These are phyloP conservation scores for Lamprologus tigripictilis DNA, from an alignment of 2,113 vertebrate species.

Conservation along the genomic window DNA sequence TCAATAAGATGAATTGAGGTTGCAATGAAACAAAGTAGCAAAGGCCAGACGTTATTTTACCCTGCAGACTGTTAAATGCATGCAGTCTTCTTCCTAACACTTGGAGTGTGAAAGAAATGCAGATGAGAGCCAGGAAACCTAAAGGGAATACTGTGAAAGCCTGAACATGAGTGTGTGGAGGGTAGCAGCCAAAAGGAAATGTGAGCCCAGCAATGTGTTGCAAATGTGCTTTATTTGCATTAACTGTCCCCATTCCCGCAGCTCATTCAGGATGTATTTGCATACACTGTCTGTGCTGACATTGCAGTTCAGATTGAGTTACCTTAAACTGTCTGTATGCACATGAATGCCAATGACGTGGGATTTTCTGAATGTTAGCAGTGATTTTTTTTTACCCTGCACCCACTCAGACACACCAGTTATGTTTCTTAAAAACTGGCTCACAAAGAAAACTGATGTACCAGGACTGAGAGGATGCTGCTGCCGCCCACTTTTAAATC, in stretches of 20 bases:
- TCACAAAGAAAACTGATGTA: background rate
- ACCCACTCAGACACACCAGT: background rate
- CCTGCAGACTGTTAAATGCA: background rate
- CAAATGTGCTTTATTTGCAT: constrained; percentile 48
- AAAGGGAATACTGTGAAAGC: background rate
- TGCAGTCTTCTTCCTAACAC: background rate
- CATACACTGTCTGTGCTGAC: background rate
- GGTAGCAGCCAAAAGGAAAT: background rate
- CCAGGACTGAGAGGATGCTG: background rate
- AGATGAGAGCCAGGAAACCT: background rate
- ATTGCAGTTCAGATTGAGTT: background rate
- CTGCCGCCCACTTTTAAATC: background rate
- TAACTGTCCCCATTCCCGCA: background rate
- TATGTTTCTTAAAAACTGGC: background rate
- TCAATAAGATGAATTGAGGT: background rate
- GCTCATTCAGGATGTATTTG: background rate
- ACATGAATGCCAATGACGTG: background rate
- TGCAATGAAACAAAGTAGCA: background rate
- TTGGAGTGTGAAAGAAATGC: background rate
- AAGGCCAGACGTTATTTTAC: accelerated
- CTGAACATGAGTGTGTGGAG: background rate
- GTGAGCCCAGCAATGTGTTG: background rate
- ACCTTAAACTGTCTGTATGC: background rate
- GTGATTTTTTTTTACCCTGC: background rate
- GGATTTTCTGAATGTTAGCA: background rate